phyloP scores from a whole-genome alignment of 2,888 invertebrate species.

The Julus scandinavius region DNA sequence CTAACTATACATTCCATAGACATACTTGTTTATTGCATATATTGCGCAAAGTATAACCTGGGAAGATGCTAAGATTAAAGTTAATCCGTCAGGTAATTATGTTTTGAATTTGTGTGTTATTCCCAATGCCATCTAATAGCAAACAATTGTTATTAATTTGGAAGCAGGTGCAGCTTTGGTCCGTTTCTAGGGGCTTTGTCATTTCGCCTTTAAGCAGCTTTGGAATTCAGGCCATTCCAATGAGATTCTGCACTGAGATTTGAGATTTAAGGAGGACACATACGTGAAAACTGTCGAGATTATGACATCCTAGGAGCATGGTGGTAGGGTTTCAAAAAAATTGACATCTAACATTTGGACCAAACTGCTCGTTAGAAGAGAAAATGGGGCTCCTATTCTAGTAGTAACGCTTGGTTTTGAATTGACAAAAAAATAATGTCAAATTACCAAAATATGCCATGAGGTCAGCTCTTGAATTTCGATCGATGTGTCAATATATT shows the following conservation, averaged over 20 bases:
- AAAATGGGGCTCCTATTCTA: neutral
- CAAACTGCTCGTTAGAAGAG: neutral
- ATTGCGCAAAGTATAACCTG: too few species aligned
- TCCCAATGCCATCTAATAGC: too few species aligned
- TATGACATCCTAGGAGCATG: neutral
- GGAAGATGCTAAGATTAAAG: too few species aligned
- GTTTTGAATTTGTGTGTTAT: too few species aligned
- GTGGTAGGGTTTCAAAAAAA: neutral
- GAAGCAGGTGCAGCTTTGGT: neutral
- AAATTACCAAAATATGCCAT: neutral
- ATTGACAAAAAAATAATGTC: neutral
- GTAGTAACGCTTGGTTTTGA: neutral
- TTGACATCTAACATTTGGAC: neutral
- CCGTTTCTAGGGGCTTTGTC: neutral
- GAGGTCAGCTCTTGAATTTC: neutral
- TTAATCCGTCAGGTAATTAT: too few species aligned
- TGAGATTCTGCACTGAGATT: neutral
- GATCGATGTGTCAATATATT: neutral
- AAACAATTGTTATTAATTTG: neutral
- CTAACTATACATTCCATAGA: too few species aligned
- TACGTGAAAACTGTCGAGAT: neutral
- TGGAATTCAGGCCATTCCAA: neutral
- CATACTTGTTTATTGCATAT: too few species aligned
- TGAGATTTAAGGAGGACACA: neutral
- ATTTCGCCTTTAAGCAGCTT: neutral